phyloP scores from a whole-genome alignment of 2,113 vertebrate genomes.

The Burhinus bistriatus region DNA sequence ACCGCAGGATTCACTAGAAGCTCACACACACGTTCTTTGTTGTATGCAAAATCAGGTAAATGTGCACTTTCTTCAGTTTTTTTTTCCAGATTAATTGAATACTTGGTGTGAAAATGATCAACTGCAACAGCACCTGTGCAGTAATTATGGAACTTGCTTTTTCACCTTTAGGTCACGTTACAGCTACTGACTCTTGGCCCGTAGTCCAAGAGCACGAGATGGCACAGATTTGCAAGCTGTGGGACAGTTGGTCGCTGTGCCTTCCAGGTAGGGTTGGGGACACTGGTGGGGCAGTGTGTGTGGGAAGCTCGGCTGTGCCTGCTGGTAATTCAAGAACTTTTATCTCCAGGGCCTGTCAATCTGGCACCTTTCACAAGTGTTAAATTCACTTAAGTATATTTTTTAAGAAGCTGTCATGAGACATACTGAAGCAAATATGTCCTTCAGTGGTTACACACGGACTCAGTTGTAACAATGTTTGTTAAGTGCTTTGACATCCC shows the following conservation, averaged over 20 bases:
- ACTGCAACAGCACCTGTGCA: slow-evolving; percentile 40
- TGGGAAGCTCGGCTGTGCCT: slow-evolving; percentile 51
- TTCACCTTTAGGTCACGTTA: slow-evolving; percentile 20
- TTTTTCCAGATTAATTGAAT: neutral
- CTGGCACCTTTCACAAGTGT: slow-evolving; percentile 67
- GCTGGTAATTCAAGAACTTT: slow-evolving; percentile 57
- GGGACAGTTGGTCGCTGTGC: slow-evolving; percentile 40
- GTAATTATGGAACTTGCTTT: slow-evolving; percentile 7
- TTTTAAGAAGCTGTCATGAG: slow-evolving; percentile 70
- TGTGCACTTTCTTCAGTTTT: neutral
- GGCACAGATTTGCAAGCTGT: slow-evolving; percentile 34
- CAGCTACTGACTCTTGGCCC: slow-evolving; percentile 30
- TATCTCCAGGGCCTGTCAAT: slow-evolving; percentile 63
- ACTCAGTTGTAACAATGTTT: slow-evolving; percentile 67
- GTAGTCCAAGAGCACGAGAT: neutral
- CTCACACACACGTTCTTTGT: neutral
- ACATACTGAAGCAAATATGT: slow-evolving; percentile 71
- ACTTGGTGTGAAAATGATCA: slow-evolving; percentile 46
- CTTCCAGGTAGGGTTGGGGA: slow-evolving; percentile 40
- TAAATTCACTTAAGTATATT: slow-evolving; percentile 64
- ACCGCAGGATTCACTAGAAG: neutral
- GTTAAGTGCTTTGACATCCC: slow-evolving; percentile 67
- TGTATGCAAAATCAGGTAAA: neutral
- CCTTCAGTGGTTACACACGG: slow-evolving; percentile 70
- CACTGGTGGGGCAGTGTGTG: slow-evolving; percentile 9